Evolutionary conservation across 92 coral and sea anemone genomes (phyloP).

Genomic region (Epizoanthus fatuus): DNA sequence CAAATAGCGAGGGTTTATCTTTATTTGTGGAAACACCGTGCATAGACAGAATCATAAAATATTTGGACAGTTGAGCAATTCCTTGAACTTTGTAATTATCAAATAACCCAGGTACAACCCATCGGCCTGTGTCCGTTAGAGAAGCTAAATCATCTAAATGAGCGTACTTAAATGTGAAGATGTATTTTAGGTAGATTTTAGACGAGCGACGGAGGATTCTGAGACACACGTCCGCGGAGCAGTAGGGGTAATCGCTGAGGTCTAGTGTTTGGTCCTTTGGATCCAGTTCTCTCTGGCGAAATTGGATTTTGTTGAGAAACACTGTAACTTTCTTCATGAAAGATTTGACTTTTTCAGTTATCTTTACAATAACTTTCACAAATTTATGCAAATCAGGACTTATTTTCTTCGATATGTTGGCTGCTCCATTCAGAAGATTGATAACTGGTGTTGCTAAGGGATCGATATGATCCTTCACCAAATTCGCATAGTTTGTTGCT

Average conservation of each 20-base stretch:
- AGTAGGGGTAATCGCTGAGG: constrained; percentile 84
- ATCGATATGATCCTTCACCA: constrained; percentile 67
- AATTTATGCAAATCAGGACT: constrained; percentile 82
- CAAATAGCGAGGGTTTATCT: constrained; percentile 87
- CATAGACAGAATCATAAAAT: constrained; percentile 88
- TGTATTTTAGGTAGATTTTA: constrained; percentile 74
- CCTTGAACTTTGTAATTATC: constrained; percentile 94
- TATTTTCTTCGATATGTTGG: constrained; percentile 82
- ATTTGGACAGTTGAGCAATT: constrained; percentile 74
- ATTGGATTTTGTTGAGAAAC: constrained; percentile 84
- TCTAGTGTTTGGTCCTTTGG: constrained; percentile 70
- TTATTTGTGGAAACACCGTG: constrained; percentile 89
- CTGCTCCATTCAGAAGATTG: constrained; percentile 82
- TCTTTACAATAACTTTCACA: constrained; percentile 64
- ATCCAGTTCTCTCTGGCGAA: constrained; percentile 94
- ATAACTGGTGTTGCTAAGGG: constrained; percentile 85
- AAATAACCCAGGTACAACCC: constrained; percentile 96
- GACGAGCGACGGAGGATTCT: constrained; percentile 89
- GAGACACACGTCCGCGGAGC: constrained; percentile 89
- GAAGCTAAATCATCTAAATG: constrained; percentile 97
- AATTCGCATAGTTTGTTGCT: constrained; percentile 81
- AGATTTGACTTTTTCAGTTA: constrained; percentile 69
- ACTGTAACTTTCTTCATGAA: constrained; percentile 83
- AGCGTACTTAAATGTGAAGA: constrained; percentile 92
- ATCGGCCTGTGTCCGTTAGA: constrained; percentile 79